A percentile compares a stretch with the other conserved stretches of the same genome.
phyloP scores from a whole-genome alignment of 1,140 invertebrate species.

The Lepidostoma basale region DNA sequence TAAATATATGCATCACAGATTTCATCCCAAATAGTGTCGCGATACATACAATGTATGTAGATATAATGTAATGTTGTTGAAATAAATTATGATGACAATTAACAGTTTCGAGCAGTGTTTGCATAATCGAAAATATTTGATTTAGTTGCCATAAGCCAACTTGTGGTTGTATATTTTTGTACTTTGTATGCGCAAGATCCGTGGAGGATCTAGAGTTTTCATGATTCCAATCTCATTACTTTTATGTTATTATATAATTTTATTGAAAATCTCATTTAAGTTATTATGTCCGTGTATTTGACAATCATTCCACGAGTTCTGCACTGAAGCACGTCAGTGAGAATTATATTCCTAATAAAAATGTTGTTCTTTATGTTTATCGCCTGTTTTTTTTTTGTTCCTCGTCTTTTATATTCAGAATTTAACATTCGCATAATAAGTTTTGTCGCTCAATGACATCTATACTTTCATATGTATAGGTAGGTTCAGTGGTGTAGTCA shows the following conservation, averaged over 20 bases:
- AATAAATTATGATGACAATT: slow-evolving; percentile 9
- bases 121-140: slow-evolving; percentile 14
- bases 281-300: not conserved
- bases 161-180: not conserved
- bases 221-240: not conserved
- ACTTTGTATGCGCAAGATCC: not conserved
- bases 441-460: too few relatives aligned
- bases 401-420: too few relatives aligned
- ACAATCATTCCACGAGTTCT: not conserved
- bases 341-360: slow-evolving; percentile 4
- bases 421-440: too few relatives aligned
- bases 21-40: not conserved
- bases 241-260: not conserved
- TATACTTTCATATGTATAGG: too few relatives aligned
- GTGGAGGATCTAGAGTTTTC: not conserved
- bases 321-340: not conserved
- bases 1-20: too few relatives aligned
- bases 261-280: not conserved
- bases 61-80: not conserved
- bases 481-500: too few relatives aligned
- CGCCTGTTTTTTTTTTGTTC: too few relatives aligned
- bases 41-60: too few relatives aligned
- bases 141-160: not conserved
- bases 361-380: too few relatives aligned
- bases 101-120: slow-evolving; percentile 18